These are phyloP conservation scores for Oryzaephilus surinamensis DNA, from an alignment of 1,140 invertebrate genomes.

Conservation along the genomic window DNA sequence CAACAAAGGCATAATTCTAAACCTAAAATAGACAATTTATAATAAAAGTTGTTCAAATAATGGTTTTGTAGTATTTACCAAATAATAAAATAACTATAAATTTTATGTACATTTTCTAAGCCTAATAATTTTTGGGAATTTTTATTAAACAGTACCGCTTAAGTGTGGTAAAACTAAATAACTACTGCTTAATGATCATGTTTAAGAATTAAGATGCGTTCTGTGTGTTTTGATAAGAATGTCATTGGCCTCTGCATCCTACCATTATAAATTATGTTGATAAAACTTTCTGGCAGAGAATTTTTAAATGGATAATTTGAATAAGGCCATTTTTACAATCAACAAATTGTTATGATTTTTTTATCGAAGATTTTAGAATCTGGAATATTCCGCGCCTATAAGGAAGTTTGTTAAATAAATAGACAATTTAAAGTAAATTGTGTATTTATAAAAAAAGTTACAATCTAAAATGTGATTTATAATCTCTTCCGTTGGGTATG, in stretches of 20 bases:
- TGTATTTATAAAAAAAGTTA: slow-evolving; percentile 16
- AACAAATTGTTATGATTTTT: not conserved
- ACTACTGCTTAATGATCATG: too few relatives aligned
- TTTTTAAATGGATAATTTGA: not conserved
- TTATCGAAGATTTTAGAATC: not conserved
- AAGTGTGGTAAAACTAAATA: too few relatives aligned
- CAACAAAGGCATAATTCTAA: slow-evolving; percentile 25
- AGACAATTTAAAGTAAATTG: too few relatives aligned
- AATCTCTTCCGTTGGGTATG: slow-evolving; percentile 50
- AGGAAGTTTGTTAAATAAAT: not conserved
- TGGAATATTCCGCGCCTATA: not conserved
- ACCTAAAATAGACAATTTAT: slow-evolving; percentile 18
- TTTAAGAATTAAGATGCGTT: slow-evolving; percentile 9
- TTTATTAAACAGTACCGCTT: too few relatives aligned
- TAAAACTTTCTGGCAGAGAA: not conserved
- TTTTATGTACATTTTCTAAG: slow-evolving; percentile 10
- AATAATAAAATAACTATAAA: slow-evolving; percentile 8
- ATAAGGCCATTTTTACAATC: too few relatives aligned
- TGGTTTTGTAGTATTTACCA: slow-evolving; percentile 3
- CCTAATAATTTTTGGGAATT: too few relatives aligned
- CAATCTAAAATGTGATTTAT: slow-evolving; percentile 34
- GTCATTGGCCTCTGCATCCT: slow-evolving; percentile 24
- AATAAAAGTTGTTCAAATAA: not conserved
- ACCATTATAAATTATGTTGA: slow-evolving; percentile 12
- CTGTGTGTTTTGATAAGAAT: slow-evolving; percentile 17